phyloP scores from a whole-genome alignment of 2,113 vertebrate species.

The Peucedramus taeniatus region DNA sequence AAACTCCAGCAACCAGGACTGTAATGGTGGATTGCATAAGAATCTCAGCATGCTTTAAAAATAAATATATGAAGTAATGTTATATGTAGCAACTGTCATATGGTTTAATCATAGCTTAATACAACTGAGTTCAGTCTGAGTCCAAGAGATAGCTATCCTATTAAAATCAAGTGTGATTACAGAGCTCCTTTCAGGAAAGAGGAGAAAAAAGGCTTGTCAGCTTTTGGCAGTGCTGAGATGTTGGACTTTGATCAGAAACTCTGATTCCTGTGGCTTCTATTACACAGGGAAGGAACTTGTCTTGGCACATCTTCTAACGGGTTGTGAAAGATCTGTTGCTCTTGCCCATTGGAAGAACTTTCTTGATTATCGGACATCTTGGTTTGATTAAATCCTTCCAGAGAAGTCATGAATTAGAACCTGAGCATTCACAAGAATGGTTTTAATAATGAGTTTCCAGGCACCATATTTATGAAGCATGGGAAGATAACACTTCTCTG shows the following conservation, averaged over 20 bases:
- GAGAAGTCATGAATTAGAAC: constrained; percentile 45
- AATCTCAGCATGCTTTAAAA: not conserved
- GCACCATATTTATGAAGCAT: not conserved
- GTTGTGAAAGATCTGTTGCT: constrained; percentile 43
- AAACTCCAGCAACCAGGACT: not conserved
- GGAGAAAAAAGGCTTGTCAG: constrained; percentile 26
- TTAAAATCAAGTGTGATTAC: constrained; percentile 56
- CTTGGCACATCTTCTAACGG: constrained; percentile 58
- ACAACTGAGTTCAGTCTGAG: constrained; percentile 11
- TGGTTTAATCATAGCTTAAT: constrained; percentile 38
- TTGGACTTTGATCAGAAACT: constrained; percentile 40
- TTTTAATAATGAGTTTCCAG: constrained; percentile 2
- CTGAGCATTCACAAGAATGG: constrained; percentile 25
- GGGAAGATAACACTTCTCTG: not conserved
- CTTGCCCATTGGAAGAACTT: constrained; percentile 58
- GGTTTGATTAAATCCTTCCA: constrained; percentile 53
- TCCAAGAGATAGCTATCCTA: constrained; percentile 55
- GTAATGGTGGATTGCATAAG: not conserved
- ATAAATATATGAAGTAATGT: constrained; percentile 38
- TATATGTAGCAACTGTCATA: not conserved
- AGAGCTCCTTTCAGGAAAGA: constrained; percentile 42
- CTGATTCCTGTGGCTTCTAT: constrained; percentile 60
- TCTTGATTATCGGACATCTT: constrained; percentile 37
- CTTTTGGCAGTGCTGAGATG: constrained; percentile 56
- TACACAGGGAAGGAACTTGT: constrained; percentile 51